These are phyloP conservation scores for Toxotes lorentzi DNA, from an alignment of 2,797 vertebrate genomes.

Conservation along the genomic window DNA sequence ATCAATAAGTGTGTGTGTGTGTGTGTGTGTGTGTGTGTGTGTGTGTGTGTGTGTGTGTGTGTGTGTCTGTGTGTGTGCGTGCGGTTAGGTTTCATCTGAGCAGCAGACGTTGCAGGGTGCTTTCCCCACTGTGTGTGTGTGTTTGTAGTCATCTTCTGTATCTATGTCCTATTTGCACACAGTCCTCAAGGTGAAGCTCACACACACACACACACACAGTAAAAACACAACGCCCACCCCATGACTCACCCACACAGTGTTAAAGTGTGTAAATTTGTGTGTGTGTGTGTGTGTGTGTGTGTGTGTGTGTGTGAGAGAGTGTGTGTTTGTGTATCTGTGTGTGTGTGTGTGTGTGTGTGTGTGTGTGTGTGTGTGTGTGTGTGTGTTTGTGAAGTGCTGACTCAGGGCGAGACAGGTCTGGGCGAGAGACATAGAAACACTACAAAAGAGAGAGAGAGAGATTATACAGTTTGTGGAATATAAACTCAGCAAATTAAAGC, in stretches of 20 bases:
- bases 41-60: conserved; percentile 26
- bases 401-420: conserved; percentile 36
- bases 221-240: conserved; percentile 43
- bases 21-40: conserved; percentile 24
- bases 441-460: conserved; percentile 4
- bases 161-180: conserved; percentile 52
- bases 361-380: neutral
- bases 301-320: neutral
- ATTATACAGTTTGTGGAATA: neutral
- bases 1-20: conserved; percentile 39
- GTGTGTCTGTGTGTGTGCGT: conserved; percentile 26
- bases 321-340: too few relatives aligned
- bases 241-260: conserved; percentile 39
- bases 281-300: neutral
- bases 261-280: neutral
- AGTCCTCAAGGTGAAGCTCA: conserved; percentile 51
- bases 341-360: neutral
- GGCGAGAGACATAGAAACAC: conserved; percentile 20
- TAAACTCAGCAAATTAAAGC: neutral
- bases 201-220: conserved; percentile 32
- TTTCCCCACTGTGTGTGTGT: conserved; percentile 39
- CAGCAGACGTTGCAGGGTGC: conserved; percentile 37
- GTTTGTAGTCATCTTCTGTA: conserved; percentile 53
- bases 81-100: conserved; percentile 39
- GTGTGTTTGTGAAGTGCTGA: conserved; percentile 48